Base-by-base conservation (phyloP, 37 sponge, comb jelly and placozoan species). In the Tethya wilhelma region DNA sequence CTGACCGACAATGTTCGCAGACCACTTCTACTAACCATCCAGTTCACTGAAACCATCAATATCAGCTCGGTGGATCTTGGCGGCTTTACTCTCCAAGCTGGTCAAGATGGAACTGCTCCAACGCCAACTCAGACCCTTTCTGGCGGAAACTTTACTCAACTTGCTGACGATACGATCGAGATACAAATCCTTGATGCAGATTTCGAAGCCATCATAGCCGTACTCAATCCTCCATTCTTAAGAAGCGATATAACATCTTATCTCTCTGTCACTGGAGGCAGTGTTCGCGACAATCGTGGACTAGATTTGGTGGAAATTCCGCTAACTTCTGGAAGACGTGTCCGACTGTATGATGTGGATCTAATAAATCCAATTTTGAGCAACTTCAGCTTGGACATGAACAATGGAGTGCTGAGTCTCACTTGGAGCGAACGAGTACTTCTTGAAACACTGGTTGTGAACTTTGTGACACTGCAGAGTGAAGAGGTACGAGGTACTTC, bases 1-100 rank as follows among this genome's bases (percentile, higher is more conserved):
- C 90, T 96, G 86, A 85, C 91, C 30, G 86, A 85, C 59, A 90
- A 80, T 17, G 74, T 81, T 5, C 79, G 74, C 26, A 58, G 87
- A 49, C 95, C 95, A 43, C 53, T 94, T 28, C 80, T 90, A 39
- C 75, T 94, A 19, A 67, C 5, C 6, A 60, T 94, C 26, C 85
- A 77, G 66, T 94, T 91, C 76, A 81, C 86, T 26, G 95, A 94
- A 66, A 91, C 91, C 36, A 77, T 94, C 67, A 49, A 87, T 37
- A 69, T 90, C 28, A 30, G 62, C 22, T 44, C 86, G 9, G 56
- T 94, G 9, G 65, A 88, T 71, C 77, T 84, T 0, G 82, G 83
- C 33, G 66, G 57, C 1, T 84, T 88, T 45, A 67, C 85, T 1
- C 79, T 94, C 29, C 89, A 94, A 33, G 42, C 67, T 74, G 60